These are phyloP conservation scores for Drosophila peninsularis DNA, from an alignment of 2,888 invertebrate species.

Conservation along the genomic window DNA sequence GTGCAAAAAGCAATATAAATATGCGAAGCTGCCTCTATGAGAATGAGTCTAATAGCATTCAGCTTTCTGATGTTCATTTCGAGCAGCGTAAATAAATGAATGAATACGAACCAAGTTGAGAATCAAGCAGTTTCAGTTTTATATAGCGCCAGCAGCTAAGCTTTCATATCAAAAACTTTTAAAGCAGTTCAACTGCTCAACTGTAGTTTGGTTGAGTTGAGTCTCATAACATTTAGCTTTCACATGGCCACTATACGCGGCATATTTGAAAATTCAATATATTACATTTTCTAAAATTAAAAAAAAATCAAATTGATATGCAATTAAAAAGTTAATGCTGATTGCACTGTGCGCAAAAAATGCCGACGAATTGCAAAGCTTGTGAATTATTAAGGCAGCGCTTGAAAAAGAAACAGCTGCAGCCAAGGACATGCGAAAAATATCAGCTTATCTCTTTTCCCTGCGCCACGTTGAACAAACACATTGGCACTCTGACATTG, in stretches of 20 bases:
- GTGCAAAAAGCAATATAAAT: not conserved
- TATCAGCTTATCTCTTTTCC: conserved; percentile 16
- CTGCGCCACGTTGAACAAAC: conserved; percentile 25
- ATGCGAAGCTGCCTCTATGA: no score
- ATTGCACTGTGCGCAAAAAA: not conserved
- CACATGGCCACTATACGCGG: not conserved
- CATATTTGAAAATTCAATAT: not conserved
- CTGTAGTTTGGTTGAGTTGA: no score
- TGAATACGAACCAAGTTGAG: not conserved
- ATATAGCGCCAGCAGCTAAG: no score
- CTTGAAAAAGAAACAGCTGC: conserved; percentile 59
- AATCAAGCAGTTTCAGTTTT: not conserved
- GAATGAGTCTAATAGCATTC: no score
- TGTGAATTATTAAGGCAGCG: conserved; percentile 49
- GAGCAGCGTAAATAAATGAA: not conserved
- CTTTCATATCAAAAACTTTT: no score
- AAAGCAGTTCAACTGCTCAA: not conserved
- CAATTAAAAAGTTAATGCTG: not conserved
- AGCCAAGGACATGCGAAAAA: conserved; percentile 56
- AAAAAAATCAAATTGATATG: not conserved
- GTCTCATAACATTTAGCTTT: conserved; percentile 4
- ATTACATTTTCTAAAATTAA: not conserved
- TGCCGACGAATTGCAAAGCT: not conserved
- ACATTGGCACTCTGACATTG: conserved; percentile 13
- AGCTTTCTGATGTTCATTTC: not conserved